A percentile compares a stretch with the other conserved stretches of the same genome.
Conservation (phyloP, 2,113 vertebrate genomes). For the Nycticorax nycticorax region DNA sequence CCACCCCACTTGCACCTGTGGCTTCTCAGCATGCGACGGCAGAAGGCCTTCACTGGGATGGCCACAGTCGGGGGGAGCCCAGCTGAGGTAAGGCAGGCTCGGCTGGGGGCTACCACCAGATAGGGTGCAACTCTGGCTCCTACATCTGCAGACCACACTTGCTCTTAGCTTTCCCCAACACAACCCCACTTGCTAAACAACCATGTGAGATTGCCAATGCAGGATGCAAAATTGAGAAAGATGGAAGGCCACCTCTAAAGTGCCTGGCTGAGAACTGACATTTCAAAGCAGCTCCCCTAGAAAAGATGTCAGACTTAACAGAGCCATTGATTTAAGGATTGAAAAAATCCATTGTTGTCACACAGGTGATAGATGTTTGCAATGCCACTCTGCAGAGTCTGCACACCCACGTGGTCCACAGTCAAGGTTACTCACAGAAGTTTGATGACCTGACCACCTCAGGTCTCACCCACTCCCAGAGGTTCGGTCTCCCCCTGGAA, state of each 20-base stretch:
- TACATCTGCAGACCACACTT: background rate
- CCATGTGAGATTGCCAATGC: background rate
- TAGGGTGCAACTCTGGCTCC: background rate
- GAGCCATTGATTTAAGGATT: background rate
- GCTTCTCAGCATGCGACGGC: background rate
- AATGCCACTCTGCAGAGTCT: background rate
- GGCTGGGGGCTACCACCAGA: background rate
- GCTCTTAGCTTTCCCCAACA: background rate
- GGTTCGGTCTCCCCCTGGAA: background rate
- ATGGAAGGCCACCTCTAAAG: background rate
- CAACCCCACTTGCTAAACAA: background rate
- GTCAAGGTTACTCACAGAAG: background rate
- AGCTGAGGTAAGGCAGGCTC: background rate
- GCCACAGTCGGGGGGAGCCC: background rate
- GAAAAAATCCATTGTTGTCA: background rate
- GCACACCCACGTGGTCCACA: background rate
- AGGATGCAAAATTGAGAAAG: background rate
- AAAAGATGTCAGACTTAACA: background rate
- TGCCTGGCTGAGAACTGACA: background rate
- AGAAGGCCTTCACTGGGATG: background rate
- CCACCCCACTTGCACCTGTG: rapidly evolving
- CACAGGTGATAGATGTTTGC: background rate
- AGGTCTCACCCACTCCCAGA: background rate
- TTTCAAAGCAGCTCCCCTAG: background rate
- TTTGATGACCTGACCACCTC: too few species aligned